Base-by-base conservation (phyloP, 2,888 invertebrate genomes). In the Drosophila kuntzei region DNA sequence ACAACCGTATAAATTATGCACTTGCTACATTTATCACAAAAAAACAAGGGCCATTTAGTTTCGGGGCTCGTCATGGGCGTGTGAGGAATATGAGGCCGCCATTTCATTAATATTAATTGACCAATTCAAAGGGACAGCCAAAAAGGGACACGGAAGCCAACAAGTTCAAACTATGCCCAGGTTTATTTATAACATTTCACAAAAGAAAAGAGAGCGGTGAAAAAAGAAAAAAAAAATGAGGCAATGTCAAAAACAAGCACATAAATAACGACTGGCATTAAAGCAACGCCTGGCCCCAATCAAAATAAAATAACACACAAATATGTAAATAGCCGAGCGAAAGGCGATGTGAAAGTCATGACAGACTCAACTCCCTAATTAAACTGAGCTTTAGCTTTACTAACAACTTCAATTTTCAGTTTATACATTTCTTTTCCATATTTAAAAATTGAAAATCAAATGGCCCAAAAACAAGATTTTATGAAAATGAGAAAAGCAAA, bases 31-130 rank as follows among this genome's bases (percentile, higher is more conserved):
- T 62, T 55, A 62, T 62, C 61, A 55, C 34, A 12, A 34, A 29
- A 29, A 16, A 41, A 34, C 8, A 41, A 18, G 59, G 12, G 27
- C n/a, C 65, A 53, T 64, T 70, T 50, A 62, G 47, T 14, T 54
- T 43, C 18, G 16, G 29, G 8, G 11, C 36, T 14, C 29, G 29
- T 12, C 9, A 11, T 1, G 20, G 22, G 14, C 11, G 37, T 16
- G 9, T 18, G 25, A 34, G 32, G 37, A 36, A 58, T 49, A 11
- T 43, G 36, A 39, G 54, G 7, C 63, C 41, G 63, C 39, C 71
- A 62, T 77, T 86, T 87, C 86, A 87, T 87, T 87, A 87, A 89
- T 87, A 89, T 87, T 87, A 89, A 87, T 86, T 87, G 86, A 80
- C 64, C 88, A 80, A 82, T 78, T 76, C 69, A 89, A 78, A 77